Conservation (phyloP, 1,140 invertebrate genomes). For the Ditylenchus dipsaci region DNA sequence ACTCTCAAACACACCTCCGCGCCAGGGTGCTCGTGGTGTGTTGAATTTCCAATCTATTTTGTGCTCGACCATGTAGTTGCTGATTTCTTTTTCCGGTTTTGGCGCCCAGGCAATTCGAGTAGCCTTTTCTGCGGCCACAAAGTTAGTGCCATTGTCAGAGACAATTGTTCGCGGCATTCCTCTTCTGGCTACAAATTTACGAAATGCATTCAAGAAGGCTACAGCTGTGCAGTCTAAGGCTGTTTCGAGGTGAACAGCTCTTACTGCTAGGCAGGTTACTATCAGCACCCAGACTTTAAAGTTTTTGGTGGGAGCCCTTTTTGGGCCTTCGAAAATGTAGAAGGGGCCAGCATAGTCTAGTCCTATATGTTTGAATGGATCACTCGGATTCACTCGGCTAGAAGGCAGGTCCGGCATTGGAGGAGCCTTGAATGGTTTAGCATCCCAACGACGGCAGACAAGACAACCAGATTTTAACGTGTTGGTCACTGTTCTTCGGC, state of each 20-base stretch:
- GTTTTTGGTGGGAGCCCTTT: too few species aligned
- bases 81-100: neutral
- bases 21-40: constrained; percentile 8
- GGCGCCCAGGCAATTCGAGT: neutral
- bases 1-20: constrained; percentile 3
- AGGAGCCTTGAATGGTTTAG: too few species aligned
- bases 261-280: constrained; percentile 6
- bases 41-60: constrained; percentile 1
- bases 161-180: constrained; percentile 1
- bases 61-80: neutral
- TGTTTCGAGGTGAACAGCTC: constrained; percentile 12
- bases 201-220: constrained; percentile 5
- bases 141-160: constrained; percentile 22
- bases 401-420: too few species aligned
- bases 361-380: too few species aligned
- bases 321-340: too few species aligned
- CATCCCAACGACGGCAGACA: too few species aligned
- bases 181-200: neutral
- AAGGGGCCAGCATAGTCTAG: too few species aligned
- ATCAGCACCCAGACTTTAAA: constrained; percentile 6
- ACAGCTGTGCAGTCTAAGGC: neutral
- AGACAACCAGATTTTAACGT: too few species aligned
- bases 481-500: too few species aligned
- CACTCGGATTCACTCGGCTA: too few species aligned
- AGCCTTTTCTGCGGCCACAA: neutral